Evolutionary conservation across 1,140 invertebrate species (phyloP), one percentile per base, ranked within the genome.

Genomic region (Elymnias hypermnestra): DNA sequence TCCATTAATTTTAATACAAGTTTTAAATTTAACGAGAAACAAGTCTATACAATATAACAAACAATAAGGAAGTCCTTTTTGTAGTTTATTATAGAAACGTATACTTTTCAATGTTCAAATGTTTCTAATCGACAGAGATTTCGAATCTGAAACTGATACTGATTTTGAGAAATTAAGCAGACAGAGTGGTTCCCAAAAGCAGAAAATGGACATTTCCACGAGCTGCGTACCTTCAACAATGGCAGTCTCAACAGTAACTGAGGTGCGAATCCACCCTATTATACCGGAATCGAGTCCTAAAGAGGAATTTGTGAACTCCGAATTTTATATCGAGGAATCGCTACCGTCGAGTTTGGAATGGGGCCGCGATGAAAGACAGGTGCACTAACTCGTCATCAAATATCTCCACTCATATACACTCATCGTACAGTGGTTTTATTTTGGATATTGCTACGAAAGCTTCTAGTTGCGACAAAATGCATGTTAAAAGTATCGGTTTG

Each of bases 291-390:
- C 46, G 19, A 67, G 41, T 62, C 75, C 50, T 45, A 37, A 69
- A 31, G 69, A 78, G 19, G 93, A 94, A 79, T 94, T 94, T 82
- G 87, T 92, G 63, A 91, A 90, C 62, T 92, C 93, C 40, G 93
- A 95, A 63, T 94, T 92, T 90, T 95, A 94, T 88, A 94, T 95
- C 85, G 94, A 95, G 69, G 94, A 95, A 75, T 95, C 93, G 42
- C 83, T 92, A 77, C 91, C 91, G 26, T 91, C 90, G 65, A 92
- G 91, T 73, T 87, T 91, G 74, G 89, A 87, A 71, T 90, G 90
- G 81, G 88, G 88, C 87, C 89, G 64, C 75, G 64, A 63, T 43
- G 63, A 61, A 49, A 50, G 75, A 72, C 81, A 84, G 81, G 86
- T 83, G 81, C 69, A 69, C 58, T 38, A 37, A 52, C 39, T 42